Base-by-base conservation (phyloP, 1,140 invertebrate species). In the Drosophila parabipectinata region DNA sequence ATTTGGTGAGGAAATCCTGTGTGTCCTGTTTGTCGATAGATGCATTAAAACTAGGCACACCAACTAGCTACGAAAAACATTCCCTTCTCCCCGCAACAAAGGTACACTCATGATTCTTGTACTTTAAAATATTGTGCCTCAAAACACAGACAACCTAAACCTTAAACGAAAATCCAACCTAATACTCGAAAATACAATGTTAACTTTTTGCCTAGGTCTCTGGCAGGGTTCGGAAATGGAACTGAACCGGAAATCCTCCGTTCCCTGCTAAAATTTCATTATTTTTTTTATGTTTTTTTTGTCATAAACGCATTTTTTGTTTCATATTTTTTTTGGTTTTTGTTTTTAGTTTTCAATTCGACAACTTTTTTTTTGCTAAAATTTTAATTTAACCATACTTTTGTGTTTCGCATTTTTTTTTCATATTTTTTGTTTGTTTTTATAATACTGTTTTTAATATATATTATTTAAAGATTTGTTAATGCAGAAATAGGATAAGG, bases 21-120 rank as follows among this genome's bases (percentile, higher is more conserved):
- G 26, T 28, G 26, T 28, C 26, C 26, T 47, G 48, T 72, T 34
- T 77, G 48, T 53, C 44, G 71, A 51, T 78, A 55, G 62, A 77
- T 74, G 80, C 54, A 79, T 77, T 85, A 87, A 87, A 75, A 87
- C 77, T 85, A 85, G 64, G 78, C 81, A 85, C 81, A 85, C 74
- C 78, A 75, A 85, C 81, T 85, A 85, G 78, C 81, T 85, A 81
- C 64, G 79, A 77, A 81, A 80, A 77, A 71, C 73, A 67, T 59
- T 62, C 47, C 59, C 77, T 66, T 52, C 54, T 81, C 69, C 63
- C 67, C 57, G 60, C 52, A 76, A 76, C 41, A 53, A 56, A 78
- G 69, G 59, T 69, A 59, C 56, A 52, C 57, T 68, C 44, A 57
- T 34, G 55, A 66, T 56, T 57, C 24, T 79, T 85, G 77, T 85